A percentile compares a stretch with the other conserved stretches of the same genome.
phyloP scores from a whole-genome alignment of 2,797 vertebrate genomes.

The Myotis myotis region DNA sequence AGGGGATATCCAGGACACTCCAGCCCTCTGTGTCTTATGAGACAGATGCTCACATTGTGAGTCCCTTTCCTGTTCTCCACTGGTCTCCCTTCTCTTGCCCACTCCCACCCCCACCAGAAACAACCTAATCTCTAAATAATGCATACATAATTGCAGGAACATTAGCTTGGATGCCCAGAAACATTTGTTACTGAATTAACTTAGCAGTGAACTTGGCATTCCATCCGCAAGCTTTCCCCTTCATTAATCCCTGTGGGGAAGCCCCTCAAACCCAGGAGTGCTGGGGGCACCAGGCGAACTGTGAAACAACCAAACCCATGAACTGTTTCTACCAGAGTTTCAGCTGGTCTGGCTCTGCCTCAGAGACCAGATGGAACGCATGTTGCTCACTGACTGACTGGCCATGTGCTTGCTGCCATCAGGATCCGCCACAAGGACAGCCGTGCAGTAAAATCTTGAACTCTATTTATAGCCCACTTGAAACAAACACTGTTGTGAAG shows the following conservation, averaged over 20 bases:
- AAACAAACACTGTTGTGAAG: constrained; percentile 74
- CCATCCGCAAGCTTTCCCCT: constrained; percentile 10
- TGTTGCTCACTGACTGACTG: background rate
- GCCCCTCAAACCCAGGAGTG: background rate
- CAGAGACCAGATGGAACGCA: background rate
- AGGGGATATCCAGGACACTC: background rate
- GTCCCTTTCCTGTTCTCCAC: background rate
- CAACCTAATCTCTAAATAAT: constrained; percentile 34
- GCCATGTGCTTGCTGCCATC: constrained; percentile 58
- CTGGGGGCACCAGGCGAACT: background rate
- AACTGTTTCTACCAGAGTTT: background rate
- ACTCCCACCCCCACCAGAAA: background rate
- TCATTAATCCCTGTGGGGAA: background rate
- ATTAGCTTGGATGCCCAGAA: background rate
- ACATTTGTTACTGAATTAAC: constrained; percentile 27
- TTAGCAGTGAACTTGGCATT: constrained; percentile 42
- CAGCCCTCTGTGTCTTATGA: background rate
- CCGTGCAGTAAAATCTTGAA: constrained; percentile 73
- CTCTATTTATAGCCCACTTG: constrained; percentile 81
- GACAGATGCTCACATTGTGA: background rate
- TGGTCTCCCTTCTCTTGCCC: background rate
- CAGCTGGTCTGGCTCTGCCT: background rate
- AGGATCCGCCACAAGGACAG: constrained; percentile 63
- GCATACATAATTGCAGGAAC: background rate
- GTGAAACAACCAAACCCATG: background rate